Percentiles rank a stretch among this genome's conserved stretches.
Conservation (phyloP, 2,113 vertebrate genomes). For the Archocentrus centrarchus region DNA sequence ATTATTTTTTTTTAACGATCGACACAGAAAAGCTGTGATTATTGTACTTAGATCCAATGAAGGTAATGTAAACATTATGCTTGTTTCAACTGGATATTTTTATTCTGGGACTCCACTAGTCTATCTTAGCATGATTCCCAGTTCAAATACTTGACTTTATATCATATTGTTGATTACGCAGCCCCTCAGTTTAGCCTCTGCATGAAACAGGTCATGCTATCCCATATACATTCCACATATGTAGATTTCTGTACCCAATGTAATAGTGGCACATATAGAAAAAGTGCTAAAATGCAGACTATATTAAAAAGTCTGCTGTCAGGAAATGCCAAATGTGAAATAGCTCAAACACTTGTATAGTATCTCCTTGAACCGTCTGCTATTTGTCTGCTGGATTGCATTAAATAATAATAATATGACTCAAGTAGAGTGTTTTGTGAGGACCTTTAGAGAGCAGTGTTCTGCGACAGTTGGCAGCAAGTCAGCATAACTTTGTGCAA, state of each 20-base stretch:
- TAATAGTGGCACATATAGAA: no score
- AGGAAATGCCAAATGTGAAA: neutral
- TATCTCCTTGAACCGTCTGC: neutral
- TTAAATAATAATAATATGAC: neutral
- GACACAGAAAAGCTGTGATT: neutral
- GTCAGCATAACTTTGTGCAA: neutral
- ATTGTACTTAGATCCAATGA: neutral
- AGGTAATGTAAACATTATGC: neutral
- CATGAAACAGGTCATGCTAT: neutral
- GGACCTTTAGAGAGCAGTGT: neutral
- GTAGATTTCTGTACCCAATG: no score
- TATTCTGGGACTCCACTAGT: neutral
- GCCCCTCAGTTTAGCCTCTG: neutral
- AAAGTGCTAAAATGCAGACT: neutral
- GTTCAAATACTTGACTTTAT: neutral
- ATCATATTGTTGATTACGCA: neutral
- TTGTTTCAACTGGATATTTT: constrained; percentile 2
- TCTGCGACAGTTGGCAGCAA: neutral
- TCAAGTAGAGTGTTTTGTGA: neutral
- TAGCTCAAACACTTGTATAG: neutral
- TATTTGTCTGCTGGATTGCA: neutral
- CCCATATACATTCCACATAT: neutral
- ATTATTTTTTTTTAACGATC: neutral
- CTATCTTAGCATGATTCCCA: neutral
- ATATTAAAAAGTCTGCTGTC: neutral